phyloP scores from a whole-genome alignment of 2,888 invertebrate species.

The Amorpha juglandis region DNA sequence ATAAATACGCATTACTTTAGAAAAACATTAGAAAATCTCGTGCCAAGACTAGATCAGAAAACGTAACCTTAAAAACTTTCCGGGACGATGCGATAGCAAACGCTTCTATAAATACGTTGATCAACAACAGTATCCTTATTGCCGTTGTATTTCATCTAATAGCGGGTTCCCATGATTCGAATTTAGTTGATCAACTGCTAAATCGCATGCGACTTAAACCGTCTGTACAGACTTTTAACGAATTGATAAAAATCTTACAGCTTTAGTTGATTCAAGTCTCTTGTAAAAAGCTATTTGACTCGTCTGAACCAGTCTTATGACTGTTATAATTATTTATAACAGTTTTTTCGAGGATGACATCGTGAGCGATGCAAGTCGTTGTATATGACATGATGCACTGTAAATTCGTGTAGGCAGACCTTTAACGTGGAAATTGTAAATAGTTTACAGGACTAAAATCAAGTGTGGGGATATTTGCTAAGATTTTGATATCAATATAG shows the following conservation, averaged over 20 bases:
- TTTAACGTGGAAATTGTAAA: constrained; percentile 48
- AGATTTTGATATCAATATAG: too few species aligned
- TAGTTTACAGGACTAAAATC: constrained; percentile 46
- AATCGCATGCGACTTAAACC: too few species aligned
- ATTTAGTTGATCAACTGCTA: too few species aligned
- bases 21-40: too few species aligned
- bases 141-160: constrained; percentile 29
- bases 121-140: neutral
- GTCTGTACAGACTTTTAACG: too few species aligned
- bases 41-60: neutral
- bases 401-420: constrained; percentile 54
- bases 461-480: too few species aligned
- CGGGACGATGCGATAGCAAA: neutral
- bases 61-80: neutral
- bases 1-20: too few species aligned
- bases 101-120: neutral
- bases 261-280: too few species aligned
- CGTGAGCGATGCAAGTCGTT: constrained; percentile 44
- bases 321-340: constrained; percentile 42
- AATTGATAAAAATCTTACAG: too few species aligned
- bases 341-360: constrained; percentile 46
- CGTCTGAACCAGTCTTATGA: too few species aligned
- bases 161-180: too few species aligned
- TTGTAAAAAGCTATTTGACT: too few species aligned
- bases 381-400: constrained; percentile 54